Evolutionary conservation across 2,888 invertebrate genomes (phyloP).

Genomic region (Caprella mutica): DNA sequence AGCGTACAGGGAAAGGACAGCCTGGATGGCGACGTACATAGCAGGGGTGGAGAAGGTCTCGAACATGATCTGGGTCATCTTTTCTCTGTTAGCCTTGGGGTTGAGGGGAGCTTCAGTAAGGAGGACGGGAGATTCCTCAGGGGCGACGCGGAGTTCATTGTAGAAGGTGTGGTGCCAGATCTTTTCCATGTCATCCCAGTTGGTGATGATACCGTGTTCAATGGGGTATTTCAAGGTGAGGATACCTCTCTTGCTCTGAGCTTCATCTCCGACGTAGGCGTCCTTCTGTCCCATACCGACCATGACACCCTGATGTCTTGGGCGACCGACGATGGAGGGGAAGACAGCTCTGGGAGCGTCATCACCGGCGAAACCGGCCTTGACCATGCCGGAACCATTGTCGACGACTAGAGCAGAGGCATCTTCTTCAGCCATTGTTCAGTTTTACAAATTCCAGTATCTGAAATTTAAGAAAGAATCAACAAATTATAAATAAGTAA

Average conservation of each 20-base stretch:
- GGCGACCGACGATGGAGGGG: conserved; percentile 33
- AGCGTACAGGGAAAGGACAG: conserved; percentile 15
- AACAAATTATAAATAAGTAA: too few relatives aligned
- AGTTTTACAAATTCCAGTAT: too few relatives aligned
- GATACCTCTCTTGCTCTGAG: conserved; percentile 63
- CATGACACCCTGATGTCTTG: conserved; percentile 50
- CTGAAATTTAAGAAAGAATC: too few relatives aligned
- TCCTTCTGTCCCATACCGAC: conserved; percentile 56
- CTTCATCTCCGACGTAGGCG: conserved; percentile 91
- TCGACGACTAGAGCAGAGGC: conserved; percentile 19
- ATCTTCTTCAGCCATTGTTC: conserved; percentile 24
- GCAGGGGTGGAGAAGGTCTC: conserved; percentile 9
- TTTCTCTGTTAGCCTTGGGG: conserved; percentile 7
- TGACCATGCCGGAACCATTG: conserved; percentile 24
- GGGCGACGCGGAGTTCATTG: conserved; percentile 91
- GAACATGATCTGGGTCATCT: conserved; percentile 8
- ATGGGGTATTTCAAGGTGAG: conserved; percentile 47
- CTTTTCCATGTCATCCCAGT: conserved; percentile 98
- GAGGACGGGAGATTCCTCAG: conserved; percentile 46
- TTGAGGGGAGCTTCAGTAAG: conserved; percentile 46
- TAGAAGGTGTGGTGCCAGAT: conserved; percentile 99
- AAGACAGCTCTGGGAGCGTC: conserved; percentile 15
- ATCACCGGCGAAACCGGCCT: conserved; percentile 40
- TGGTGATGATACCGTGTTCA: conserved; percentile 53
- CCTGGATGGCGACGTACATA: conserved; percentile 12